Conservation (phyloP, 2,113 vertebrate genomes). For the Egretta garzetta region DNA sequence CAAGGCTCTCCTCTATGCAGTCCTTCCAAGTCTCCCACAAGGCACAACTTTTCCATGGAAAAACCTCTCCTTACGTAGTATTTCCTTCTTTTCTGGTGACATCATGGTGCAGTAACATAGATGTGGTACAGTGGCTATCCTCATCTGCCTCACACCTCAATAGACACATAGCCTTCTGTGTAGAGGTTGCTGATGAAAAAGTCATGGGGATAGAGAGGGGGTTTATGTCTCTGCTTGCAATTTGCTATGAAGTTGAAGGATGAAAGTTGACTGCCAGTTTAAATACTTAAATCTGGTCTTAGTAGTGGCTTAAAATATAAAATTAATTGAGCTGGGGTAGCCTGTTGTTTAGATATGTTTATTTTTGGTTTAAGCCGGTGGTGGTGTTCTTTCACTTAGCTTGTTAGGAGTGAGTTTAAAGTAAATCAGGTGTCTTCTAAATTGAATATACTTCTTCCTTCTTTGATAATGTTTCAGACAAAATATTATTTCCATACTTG, state of each 20-base stretch:
- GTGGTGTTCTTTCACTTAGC: not conserved
- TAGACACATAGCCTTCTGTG: not conserved
- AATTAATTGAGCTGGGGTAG: not conserved
- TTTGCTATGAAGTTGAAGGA: not conserved
- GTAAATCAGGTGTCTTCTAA: not conserved
- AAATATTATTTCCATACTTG: not conserved
- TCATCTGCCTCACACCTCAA: not conserved
- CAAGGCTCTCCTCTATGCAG: not conserved
- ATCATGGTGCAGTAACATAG: not conserved
- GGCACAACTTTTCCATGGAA: not conserved
- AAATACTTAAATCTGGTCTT: not conserved
- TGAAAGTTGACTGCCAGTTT: not conserved
- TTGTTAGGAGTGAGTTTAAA: not conserved
- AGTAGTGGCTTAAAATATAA: not conserved
- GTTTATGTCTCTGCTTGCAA: not conserved
- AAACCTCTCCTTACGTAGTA: not conserved
- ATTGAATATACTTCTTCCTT: not conserved
- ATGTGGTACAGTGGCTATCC: not conserved
- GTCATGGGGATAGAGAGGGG: not conserved
- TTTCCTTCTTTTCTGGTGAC: not conserved
- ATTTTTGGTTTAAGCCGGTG: not conserved
- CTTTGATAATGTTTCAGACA: not conserved
- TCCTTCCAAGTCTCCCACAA: not conserved
- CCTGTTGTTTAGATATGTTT: not conserved
- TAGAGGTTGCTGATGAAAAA: not conserved